Evolutionary conservation across 2,888 invertebrate species (phyloP).

Genomic region (Philonicus albiceps): DNA sequence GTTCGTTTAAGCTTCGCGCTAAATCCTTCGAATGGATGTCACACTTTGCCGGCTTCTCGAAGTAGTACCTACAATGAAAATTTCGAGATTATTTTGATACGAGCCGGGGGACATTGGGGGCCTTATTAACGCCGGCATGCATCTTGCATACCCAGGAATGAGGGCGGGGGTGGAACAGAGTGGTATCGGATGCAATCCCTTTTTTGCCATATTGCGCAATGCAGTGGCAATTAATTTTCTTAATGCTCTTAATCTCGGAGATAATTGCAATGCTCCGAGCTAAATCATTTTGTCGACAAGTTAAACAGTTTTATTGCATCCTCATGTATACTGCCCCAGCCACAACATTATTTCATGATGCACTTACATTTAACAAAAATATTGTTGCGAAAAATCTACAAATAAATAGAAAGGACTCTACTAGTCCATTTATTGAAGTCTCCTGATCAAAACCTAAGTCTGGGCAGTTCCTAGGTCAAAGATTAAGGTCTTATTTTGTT

Average conservation of each 20-base stretch:
- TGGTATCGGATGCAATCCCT: neutral
- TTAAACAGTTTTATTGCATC: neutral
- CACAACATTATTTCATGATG: neutral
- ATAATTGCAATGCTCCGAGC: neutral
- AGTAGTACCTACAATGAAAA: slow-evolving; percentile 56
- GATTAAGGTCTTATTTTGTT: no score
- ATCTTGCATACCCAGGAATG: neutral
- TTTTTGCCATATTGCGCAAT: neutral
- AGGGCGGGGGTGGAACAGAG: neutral
- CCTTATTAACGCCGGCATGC: neutral
- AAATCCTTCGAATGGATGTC: slow-evolving; percentile 60
- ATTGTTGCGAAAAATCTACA: no score
- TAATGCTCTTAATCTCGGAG: neutral
- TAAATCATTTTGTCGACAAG: neutral
- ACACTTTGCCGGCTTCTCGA: slow-evolving; percentile 60
- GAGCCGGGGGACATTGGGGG: neutral
- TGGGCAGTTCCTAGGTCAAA: no score
- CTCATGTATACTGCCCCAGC: neutral
- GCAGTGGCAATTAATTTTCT: neutral
- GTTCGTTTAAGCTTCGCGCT: slow-evolving; percentile 62
- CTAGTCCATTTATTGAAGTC: no score
- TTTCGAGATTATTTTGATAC: neutral
- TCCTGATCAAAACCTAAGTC: no score
- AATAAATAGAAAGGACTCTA: no score
- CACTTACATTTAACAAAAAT: neutral